Percentiles rank a stretch among this genome's conserved stretches.
phyloP scores from a whole-genome alignment of 1,140 invertebrate genomes.

The Armadillidium nasatum region DNA sequence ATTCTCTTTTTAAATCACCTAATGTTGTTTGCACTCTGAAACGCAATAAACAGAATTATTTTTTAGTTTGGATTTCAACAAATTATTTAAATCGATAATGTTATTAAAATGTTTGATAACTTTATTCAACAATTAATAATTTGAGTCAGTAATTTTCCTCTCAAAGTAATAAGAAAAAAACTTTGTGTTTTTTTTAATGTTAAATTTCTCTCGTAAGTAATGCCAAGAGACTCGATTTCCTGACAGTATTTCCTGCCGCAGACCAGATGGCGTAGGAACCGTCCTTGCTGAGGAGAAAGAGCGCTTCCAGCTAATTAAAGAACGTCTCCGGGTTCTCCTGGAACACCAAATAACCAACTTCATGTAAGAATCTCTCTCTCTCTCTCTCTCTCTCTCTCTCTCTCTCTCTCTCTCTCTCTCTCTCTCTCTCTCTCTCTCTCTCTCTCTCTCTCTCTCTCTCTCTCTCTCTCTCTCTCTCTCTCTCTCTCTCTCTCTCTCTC shows the following conservation, averaged over 20 bases:
- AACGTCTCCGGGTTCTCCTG: conserved; percentile 81
- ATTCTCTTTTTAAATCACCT: too few relatives aligned
- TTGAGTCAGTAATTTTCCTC: too few relatives aligned
- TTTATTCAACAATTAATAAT: too few relatives aligned
- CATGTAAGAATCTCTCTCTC: conserved; percentile 58
- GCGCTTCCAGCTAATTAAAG: conserved; percentile 96
- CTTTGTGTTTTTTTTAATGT: background rate
- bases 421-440: background rate
- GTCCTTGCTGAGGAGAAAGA: conserved; percentile 97
- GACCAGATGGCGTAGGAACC: conserved; percentile 96
- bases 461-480: background rate
- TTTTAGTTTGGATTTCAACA: too few relatives aligned
- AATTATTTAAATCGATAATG: too few relatives aligned
- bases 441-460: background rate
- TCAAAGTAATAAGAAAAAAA: too few relatives aligned
- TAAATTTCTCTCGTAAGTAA: background rate
- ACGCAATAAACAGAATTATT: too few relatives aligned
- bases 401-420: background rate
- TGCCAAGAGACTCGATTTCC: conserved; percentile 3
- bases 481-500: background rate
- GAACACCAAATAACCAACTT: conserved; percentile 99
- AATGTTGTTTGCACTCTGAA: too few relatives aligned
- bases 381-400: background rate
- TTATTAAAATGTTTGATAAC: too few relatives aligned
- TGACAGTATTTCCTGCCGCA: conserved; percentile 49